Conservation (phyloP, 64 coral and sea anemone species). For the Stichodactyla mertensii region DNA sequence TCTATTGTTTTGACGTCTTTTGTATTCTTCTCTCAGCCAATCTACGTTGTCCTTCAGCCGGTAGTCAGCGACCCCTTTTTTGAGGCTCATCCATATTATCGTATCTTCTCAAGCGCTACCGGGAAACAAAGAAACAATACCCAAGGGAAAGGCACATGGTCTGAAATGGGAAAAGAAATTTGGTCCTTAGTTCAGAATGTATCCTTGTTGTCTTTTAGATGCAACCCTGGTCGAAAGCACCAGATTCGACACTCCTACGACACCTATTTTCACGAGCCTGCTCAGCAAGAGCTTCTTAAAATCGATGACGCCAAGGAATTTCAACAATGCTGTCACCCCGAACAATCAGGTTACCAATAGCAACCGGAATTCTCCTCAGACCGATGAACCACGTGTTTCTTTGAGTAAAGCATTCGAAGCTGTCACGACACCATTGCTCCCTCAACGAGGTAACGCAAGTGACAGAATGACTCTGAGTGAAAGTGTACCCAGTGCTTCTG, state of each 20-base stretch:
- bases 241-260: not conserved
- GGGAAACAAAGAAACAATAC: too few relatives aligned
- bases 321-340: not conserved
- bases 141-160: too few relatives aligned
- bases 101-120: too few relatives aligned
- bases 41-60: too few relatives aligned
- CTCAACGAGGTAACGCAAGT: conserved; percentile 2
- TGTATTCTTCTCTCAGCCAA: too few relatives aligned
- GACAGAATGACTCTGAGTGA: not conserved
- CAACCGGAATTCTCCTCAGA: not conserved
- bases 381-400: not conserved
- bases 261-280: not conserved
- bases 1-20: too few relatives aligned
- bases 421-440: conserved; percentile 3
- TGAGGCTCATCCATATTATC: too few relatives aligned
- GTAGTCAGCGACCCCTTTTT: too few relatives aligned
- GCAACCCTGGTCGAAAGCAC: not conserved
- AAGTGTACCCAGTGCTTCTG: not conserved
- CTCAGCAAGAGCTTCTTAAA: not conserved
- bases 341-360: conserved; percentile 5
- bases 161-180: not conserved
- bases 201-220: not conserved
- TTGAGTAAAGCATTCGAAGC: conserved; percentile 2
- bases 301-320: not conserved
- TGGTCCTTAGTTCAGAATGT: not conserved